These are phyloP conservation scores for Tachycineta bicolor DNA, from an alignment of 2,113 vertebrate genomes.

Conservation along the genomic window DNA sequence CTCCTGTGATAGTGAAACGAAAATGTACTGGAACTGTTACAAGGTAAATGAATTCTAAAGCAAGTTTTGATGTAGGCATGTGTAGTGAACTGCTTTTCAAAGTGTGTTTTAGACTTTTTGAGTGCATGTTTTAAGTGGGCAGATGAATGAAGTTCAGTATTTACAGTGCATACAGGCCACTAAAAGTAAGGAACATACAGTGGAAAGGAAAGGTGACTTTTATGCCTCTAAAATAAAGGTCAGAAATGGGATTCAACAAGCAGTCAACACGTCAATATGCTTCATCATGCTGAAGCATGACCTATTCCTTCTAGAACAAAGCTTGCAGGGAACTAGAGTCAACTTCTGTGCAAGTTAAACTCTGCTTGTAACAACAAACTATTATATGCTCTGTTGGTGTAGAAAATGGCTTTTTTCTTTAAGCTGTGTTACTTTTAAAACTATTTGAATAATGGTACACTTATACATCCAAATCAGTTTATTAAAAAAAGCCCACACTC, in stretches of 20 bases:
- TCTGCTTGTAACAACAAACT: constrained; percentile 60
- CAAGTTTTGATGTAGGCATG: not conserved
- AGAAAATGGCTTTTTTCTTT: constrained; percentile 78
- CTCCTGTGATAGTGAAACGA: not conserved
- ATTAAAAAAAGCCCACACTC: constrained; percentile 42
- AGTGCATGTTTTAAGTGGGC: not conserved
- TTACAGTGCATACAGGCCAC: not conserved
- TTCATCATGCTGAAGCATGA: not conserved
- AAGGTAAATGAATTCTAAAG: not conserved
- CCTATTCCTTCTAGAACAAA: not conserved
- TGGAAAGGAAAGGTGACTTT: not conserved
- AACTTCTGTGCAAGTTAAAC: constrained; percentile 65
- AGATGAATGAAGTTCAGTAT: not conserved
- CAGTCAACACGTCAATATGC: not conserved
- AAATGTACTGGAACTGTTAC: not conserved
- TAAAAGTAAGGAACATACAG: not conserved
- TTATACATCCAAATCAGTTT: constrained; percentile 61
- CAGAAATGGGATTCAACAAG: not conserved
- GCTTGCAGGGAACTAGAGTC: not conserved
- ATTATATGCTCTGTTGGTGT: constrained; percentile 79
- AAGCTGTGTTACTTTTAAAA: constrained; percentile 63
- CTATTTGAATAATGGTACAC: constrained; percentile 68
- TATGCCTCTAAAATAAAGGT: not conserved
- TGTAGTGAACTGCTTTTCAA: not conserved
- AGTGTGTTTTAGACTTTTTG: not conserved